These are phyloP conservation scores for Scaptomyza flava DNA, from an alignment of 2,888 invertebrate genomes.

Conservation along the genomic window DNA sequence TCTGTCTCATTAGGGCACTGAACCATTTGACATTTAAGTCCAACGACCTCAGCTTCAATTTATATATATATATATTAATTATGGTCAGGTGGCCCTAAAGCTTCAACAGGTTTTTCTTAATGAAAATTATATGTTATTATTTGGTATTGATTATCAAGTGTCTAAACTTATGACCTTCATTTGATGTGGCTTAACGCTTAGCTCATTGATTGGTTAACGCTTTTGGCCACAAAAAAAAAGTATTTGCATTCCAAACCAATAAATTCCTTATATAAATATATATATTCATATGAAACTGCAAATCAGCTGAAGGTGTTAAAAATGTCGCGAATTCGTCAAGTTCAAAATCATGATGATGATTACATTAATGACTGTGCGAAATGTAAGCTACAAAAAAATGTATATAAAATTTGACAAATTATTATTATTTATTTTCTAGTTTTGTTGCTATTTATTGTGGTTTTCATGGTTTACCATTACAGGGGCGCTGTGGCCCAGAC, in stretches of 20 bases:
- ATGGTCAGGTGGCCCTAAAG: slow-evolving; percentile 26
- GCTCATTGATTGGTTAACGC: neutral
- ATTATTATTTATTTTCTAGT: slow-evolving; percentile 22
- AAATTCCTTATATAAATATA: too few species aligned
- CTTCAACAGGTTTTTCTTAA: slow-evolving; percentile 8
- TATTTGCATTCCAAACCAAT: too few species aligned
- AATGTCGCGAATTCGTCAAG: slow-evolving; percentile 47
- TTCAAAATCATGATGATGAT: slow-evolving; percentile 48
- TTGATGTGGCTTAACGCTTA: neutral
- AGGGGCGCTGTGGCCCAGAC: slow-evolving; percentile 16
- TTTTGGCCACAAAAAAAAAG: neutral
- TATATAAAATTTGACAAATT: slow-evolving; percentile 18
- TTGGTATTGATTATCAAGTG: neutral
- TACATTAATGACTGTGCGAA: slow-evolving; percentile 27
- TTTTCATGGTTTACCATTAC: slow-evolving; percentile 51
- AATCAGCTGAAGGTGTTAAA: slow-evolving; percentile 46
- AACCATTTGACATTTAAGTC: slow-evolving; percentile 69
- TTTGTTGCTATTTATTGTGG: neutral
- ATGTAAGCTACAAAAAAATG: neutral
- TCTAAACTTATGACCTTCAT: slow-evolving; percentile 22
- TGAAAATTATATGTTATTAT: neutral
- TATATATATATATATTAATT: neutral
- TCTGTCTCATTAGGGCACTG: slow-evolving; percentile 65
- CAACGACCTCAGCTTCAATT: slow-evolving; percentile 49
- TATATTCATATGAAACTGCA: slow-evolving; percentile 6